A percentile compares a stretch with the other conserved stretches of the same genome.
phyloP scores from a whole-genome alignment of 2,797 vertebrate species.

The Numenius phaeopus region DNA sequence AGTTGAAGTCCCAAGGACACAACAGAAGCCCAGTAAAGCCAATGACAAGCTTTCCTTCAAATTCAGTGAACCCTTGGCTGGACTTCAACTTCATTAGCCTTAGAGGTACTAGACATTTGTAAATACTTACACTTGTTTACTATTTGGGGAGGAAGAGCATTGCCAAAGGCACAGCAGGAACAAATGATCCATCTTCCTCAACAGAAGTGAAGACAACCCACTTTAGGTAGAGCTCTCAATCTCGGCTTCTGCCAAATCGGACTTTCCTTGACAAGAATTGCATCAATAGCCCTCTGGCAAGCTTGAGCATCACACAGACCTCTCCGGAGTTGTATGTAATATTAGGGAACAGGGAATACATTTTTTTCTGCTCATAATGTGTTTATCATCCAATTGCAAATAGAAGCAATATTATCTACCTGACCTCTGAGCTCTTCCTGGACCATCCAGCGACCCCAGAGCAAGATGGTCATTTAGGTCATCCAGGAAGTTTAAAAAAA shows the following conservation, averaged over 20 bases:
- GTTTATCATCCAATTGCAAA: background rate
- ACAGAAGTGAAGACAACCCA: background rate
- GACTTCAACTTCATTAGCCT: background rate
- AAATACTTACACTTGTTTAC: background rate
- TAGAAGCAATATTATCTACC: background rate
- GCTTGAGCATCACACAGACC: background rate
- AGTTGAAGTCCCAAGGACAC: background rate
- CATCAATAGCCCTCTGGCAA: background rate
- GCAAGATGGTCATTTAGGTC: background rate
- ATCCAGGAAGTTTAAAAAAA: background rate
- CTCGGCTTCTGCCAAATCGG: background rate
- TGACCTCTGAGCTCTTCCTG: background rate
- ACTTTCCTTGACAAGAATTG: background rate
- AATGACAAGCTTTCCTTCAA: background rate
- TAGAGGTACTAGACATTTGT: background rate
- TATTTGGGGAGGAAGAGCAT: background rate
- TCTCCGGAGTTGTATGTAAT: background rate
- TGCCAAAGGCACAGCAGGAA: background rate
- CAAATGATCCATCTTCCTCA: background rate
- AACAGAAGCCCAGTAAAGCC: background rate
- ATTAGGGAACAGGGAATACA: background rate
- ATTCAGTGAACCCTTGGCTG: background rate
- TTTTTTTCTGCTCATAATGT: background rate
- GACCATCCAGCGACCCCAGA: background rate
- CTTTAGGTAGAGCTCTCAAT: background rate